Percentiles rank a stretch among this genome's conserved stretches.
Evolutionary conservation across 1,140 invertebrate genomes (phyloP).

Genomic region (Ganaspis sp.): DNA sequence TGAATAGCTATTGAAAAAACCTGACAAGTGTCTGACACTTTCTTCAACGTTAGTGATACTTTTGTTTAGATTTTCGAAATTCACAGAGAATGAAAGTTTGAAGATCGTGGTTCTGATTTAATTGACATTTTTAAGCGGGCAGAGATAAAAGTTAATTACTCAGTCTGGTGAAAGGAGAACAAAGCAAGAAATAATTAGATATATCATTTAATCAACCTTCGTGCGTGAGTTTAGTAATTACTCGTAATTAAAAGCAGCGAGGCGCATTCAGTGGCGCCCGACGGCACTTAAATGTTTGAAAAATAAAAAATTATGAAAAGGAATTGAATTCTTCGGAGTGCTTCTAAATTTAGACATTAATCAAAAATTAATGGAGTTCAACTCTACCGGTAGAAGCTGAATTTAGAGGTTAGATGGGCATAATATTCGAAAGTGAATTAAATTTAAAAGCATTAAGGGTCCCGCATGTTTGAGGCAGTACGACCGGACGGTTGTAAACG

Average conservation of each 20-base stretch:
- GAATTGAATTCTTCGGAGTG: neutral
- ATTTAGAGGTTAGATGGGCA: neutral
- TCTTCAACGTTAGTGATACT: no score
- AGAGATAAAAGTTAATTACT: neutral
- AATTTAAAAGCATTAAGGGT: conserved; percentile 5
- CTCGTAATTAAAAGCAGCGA: neutral
- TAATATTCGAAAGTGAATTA: conserved; percentile 3
- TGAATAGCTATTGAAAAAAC: no score
- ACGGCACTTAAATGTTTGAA: neutral
- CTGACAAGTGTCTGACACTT: no score
- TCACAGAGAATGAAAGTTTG: no score
- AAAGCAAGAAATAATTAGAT: neutral
- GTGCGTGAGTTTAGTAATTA: conserved; percentile 3
- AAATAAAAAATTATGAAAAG: neutral
- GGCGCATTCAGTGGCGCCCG: neutral
- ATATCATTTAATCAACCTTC: neutral
- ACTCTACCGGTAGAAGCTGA: no score
- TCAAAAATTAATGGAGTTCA: neutral
- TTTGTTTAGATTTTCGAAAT: no score
- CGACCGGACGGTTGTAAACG: conserved; percentile 31
- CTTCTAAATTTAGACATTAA: neutral
- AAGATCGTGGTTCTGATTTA: no score
- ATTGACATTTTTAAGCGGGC: neutral
- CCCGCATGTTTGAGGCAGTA: neutral
- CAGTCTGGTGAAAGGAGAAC: neutral